Percentiles rank a stretch among this genome's conserved stretches.
These are phyloP conservation scores for Myripristis jacobus DNA, from an alignment of 2,797 vertebrate genomes.

Conservation along the genomic window DNA sequence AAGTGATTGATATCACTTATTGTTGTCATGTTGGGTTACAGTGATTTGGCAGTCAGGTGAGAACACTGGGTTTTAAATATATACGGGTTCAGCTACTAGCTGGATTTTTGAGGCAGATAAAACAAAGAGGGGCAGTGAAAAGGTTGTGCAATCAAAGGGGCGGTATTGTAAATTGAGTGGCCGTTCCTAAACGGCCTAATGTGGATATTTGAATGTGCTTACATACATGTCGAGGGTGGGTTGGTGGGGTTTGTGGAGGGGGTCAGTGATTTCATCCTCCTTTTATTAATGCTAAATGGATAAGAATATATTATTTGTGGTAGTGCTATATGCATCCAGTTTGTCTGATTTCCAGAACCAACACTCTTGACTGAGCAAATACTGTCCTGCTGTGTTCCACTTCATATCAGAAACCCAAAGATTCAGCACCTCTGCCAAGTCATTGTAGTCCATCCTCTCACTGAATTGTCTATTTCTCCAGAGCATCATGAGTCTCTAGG, in stretches of 20 bases:
- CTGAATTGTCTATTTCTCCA: constrained; percentile 31
- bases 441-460: constrained; percentile 46
- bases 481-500: constrained; percentile 35
- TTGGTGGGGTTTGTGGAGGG: too few species aligned
- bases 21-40: constrained; percentile 53
- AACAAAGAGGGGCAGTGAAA: background rate
- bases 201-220: background rate
- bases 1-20: constrained; percentile 6
- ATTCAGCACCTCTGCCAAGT: constrained; percentile 8
- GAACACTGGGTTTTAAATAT: background rate
- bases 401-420: too few species aligned
- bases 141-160: too few species aligned
- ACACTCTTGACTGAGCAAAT: background rate
- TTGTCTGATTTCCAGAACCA: constrained; percentile 5
- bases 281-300: background rate
- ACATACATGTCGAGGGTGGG: too few species aligned
- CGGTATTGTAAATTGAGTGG: too few species aligned
- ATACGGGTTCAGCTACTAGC: background rate
- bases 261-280: background rate
- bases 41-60: constrained; percentile 34
- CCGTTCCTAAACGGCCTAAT: too few species aligned
- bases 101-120: background rate
- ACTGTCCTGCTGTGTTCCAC: background rate
- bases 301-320: background rate
- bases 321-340: background rate